These are phyloP conservation scores for Alligator sinensis DNA, from an alignment of 2,113 vertebrate genomes.

Conservation along the genomic window DNA sequence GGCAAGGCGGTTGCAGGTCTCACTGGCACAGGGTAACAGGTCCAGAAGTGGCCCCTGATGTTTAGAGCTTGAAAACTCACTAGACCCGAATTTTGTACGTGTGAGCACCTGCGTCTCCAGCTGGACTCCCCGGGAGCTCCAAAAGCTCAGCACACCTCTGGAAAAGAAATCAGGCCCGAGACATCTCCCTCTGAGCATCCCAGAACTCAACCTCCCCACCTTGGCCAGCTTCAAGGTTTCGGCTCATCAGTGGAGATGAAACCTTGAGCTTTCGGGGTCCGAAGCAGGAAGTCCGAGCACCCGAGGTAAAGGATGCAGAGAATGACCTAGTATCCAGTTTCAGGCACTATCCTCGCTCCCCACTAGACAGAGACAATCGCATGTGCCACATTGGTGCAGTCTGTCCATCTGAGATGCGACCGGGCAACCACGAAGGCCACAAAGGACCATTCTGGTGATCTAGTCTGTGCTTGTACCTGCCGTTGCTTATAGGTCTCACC, in stretches of 20 bases:
- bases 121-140: too few species aligned
- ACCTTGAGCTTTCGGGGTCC: background rate
- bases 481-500: background rate
- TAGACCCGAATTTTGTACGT: fast-evolving
- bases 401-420: background rate
- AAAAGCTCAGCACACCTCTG: too few species aligned
- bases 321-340: background rate
- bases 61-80: background rate
- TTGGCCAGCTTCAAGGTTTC: too few species aligned
- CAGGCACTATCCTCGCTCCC: fast-evolving
- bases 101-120: background rate
- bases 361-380: fast-evolving
- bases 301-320: background rate
- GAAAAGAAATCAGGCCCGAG: too few species aligned
- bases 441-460: background rate
- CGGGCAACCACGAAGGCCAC: background rate
- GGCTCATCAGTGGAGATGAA: too few species aligned
- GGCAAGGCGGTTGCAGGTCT: background rate
- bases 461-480: background rate
- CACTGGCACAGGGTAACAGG: fast-evolving
- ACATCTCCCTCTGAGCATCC: too few species aligned
- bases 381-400: background rate
- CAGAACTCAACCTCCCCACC: too few species aligned
- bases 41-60: background rate
- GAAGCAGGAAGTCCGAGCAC: background rate